Evolutionary conservation across 2,888 invertebrate species (phyloP).

Genomic region (Xylota sylvarum): DNA sequence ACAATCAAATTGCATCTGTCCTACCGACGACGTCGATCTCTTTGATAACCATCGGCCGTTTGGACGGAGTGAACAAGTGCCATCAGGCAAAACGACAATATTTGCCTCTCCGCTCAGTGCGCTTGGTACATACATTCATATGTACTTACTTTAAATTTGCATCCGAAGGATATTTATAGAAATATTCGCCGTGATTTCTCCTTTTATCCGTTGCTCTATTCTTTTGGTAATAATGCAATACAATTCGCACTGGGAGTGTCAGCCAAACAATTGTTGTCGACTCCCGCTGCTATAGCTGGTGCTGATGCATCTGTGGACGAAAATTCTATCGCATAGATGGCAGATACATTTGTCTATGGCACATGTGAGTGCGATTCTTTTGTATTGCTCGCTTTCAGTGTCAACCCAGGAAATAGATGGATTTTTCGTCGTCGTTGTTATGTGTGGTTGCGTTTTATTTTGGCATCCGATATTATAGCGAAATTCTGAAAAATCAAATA

Average conservation of each 20-base stretch:
- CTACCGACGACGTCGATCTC: too few relatives aligned
- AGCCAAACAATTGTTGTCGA: constrained; percentile 68
- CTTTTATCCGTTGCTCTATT: constrained; percentile 30
- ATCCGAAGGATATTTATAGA: constrained; percentile 49
- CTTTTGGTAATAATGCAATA: constrained; percentile 49
- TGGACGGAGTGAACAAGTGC: background rate
- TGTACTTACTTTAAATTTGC: constrained; percentile 1
- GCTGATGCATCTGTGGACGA: constrained; percentile 35
- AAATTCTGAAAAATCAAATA: constrained; percentile 16
- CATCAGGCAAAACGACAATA: constrained; percentile 27
- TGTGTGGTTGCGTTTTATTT: constrained; percentile 33
- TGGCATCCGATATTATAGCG: constrained; percentile 31
- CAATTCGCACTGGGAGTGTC: constrained; percentile 41
- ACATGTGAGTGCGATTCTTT: constrained; percentile 10
- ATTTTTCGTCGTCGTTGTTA: constrained; percentile 25
- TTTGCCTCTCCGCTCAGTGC: background rate
- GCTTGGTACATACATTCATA: background rate
- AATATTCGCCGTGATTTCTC: constrained; percentile 13
- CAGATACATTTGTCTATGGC: constrained; percentile 31
- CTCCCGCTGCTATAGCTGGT: constrained; percentile 35
- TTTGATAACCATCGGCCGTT: background rate
- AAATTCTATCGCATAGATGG: constrained; percentile 13
- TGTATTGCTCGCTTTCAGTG: constrained; percentile 55
- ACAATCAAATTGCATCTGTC: constrained; percentile 16
- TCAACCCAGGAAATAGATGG: constrained; percentile 70